Percentiles rank a stretch among this genome's conserved stretches.
phyloP scores from a whole-genome alignment of 2,113 vertebrate species.

The Spilogale gracilis region DNA sequence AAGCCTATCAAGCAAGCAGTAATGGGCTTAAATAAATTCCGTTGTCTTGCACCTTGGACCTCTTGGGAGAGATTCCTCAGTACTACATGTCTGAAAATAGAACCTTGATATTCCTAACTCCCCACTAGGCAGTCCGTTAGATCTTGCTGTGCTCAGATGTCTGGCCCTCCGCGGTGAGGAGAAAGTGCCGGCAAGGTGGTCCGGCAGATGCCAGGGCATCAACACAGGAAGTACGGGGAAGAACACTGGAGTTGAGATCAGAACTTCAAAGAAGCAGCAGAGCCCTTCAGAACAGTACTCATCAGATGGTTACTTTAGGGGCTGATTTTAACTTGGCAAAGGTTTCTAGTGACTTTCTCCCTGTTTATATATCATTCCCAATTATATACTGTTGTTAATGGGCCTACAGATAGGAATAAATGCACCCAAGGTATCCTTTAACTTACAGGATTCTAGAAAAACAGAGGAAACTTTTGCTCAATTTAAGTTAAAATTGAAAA shows the following conservation, averaged over 20 bases:
- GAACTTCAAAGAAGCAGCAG: slow-evolving; percentile 4
- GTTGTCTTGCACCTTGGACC: slow-evolving; percentile 1
- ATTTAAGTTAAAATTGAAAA: not conserved
- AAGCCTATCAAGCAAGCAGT: not conserved
- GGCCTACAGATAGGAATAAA: not conserved
- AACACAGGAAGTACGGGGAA: not conserved
- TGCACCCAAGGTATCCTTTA: not conserved
- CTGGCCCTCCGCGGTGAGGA: not conserved
- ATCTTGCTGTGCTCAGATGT: not conserved
- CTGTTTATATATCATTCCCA: not conserved
- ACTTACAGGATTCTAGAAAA: not conserved
- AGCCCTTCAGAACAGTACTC: not conserved
- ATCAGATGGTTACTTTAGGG: not conserved
- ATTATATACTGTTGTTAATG: not conserved
- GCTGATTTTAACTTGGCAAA: slow-evolving; percentile 29
- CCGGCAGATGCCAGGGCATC: not conserved
- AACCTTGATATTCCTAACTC: not conserved
- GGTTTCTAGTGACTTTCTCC: not conserved
- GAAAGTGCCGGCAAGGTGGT: not conserved
- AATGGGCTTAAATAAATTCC: slow-evolving; percentile 14
- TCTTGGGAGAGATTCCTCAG: not conserved
- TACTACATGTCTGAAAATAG: not conserved
- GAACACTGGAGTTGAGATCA: not conserved
- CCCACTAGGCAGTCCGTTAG: not conserved
- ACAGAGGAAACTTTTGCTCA: not conserved